phyloP scores from a whole-genome alignment of 2,888 invertebrate species.

The Troilus luridus region DNA sequence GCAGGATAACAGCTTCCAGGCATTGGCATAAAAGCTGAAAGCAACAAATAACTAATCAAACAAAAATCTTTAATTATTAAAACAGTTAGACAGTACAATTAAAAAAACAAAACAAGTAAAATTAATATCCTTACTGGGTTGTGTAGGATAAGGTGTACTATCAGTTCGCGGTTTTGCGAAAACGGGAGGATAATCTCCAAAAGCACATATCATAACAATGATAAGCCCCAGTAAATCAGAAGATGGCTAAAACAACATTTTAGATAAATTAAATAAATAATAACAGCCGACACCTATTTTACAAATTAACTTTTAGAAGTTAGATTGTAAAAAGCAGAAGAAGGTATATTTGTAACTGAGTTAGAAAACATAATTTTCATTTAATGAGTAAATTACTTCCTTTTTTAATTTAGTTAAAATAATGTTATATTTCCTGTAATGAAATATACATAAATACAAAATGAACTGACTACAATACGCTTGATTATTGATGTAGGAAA shows the following conservation, averaged over 20 bases:
- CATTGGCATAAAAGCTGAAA: conserved; percentile 69
- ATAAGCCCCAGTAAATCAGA: conserved; percentile 92
- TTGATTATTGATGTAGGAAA: no score
- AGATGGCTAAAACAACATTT: conserved; percentile 72
- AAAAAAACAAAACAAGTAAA: not conserved
- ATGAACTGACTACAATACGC: no score
- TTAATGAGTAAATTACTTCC: no score
- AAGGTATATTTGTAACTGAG: no score
- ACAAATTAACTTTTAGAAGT: no score
- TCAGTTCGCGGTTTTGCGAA: conserved; percentile 80
- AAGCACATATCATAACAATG: conserved; percentile 91
- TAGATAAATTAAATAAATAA: not conserved
- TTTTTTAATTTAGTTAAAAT: no score
- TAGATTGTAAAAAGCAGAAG: no score
- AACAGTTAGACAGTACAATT: not conserved
- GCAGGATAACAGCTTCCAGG: conserved; percentile 66
- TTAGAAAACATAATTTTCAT: no score
- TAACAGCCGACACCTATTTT: no score
- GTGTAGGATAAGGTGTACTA: conserved; percentile 73
- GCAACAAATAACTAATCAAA: conserved; percentile 23
- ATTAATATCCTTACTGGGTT: conserved; percentile 69
- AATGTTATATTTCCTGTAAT: no score
- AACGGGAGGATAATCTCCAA: conserved; percentile 96
- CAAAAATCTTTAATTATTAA: not conserved
- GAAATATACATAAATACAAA: no score